Evolutionary conservation across 2,888 invertebrate genomes (phyloP), one percentile per base, ranked within the genome.

Genomic region (Cheilosia vulpina): DNA sequence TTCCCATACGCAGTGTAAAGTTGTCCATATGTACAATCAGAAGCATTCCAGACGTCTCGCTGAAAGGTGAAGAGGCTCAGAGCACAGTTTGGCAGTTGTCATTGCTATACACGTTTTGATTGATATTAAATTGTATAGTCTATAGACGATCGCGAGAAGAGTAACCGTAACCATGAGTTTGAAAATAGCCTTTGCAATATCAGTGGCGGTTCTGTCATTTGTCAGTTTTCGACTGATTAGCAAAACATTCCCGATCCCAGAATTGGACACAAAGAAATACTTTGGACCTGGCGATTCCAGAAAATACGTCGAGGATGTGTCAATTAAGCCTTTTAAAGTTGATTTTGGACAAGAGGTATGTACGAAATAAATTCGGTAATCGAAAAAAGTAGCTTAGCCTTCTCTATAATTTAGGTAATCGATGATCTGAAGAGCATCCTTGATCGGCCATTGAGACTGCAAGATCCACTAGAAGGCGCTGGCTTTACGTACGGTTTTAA

Each of bases 401-500:
- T 19, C 11, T 13, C 15, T 21, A 6, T 27, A 47, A 7, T 38
- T 2, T 52, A 94, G 93, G 90, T 91, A 2, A 81, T 85, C 62
- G 90, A 93, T 55, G 94, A 95, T 88, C 91, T 96, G 50, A 93
- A 94, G 87, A 88, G 91, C 19, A 93, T 96, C 63, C 92, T 97
- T 60, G 93, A 93, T 58, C 93, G 93, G 57, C 93, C 94, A 17
- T 92, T 93, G 15, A 90, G 93, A 2, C 92, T 94, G 2, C 91
- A 92, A 0, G 93, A 93, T n/a, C 95, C 96, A 0, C 89, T 96
- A 50, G 95, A 96, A 90, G 94, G 94, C 57, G 92, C 93, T 0
- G 94, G 94, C 7, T 98, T 97, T 91, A 94, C 95, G 73, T 97
- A 97, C 89, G 98, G 98, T 2, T 95, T 98, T 90, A 96, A 97